Evolutionary conservation across 2,113 vertebrate genomes (phyloP).

Genomic region (Muntiacus reevesi): DNA sequence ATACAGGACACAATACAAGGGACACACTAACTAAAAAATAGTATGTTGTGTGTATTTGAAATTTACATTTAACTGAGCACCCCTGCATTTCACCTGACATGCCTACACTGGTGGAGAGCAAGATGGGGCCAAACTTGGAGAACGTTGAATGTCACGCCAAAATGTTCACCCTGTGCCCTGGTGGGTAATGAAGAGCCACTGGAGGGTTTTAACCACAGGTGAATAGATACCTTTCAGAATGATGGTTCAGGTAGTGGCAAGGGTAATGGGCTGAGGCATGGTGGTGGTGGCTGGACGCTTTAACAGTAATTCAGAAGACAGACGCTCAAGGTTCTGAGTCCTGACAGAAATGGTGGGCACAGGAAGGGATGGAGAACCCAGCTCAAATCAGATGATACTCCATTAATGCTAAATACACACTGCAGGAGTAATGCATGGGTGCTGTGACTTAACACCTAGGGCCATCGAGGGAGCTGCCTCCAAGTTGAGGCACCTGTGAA

Average conservation of each 20-base stretch:
- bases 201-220: not conserved
- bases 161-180: not conserved
- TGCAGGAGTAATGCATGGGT: not conserved
- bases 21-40: not conserved
- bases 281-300: not conserved
- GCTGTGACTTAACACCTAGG: not conserved
- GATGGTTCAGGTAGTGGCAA: not conserved
- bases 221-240: not conserved
- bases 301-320: not conserved
- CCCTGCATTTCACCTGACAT: not conserved
- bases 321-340: not conserved
- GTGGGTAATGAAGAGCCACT: not conserved
- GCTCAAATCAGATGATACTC: not conserved
- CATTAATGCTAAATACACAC: not conserved
- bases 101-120: not conserved
- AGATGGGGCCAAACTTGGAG: not conserved
- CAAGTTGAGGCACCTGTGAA: not conserved
- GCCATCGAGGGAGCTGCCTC: not conserved
- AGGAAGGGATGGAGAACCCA: not conserved
- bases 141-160: not conserved
- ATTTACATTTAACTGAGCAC: not conserved
- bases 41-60: not conserved
- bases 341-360: not conserved
- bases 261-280: not conserved
- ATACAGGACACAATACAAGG: not conserved